Conservation (phyloP, 2,113 vertebrate genomes). For the human (Homo sapiens) region GRCh38 chr1:243497001-243497500, state of each 20-base stretch:
- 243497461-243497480: neutral
- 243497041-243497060: neutral
- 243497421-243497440: accelerated
- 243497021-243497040: neutral
- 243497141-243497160: accelerated
- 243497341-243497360: neutral
- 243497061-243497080: accelerated
- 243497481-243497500: accelerated
- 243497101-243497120: accelerated
- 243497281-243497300: neutral
- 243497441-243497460: neutral
- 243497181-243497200: neutral
- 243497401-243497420: too few species aligned
- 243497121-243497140: neutral
- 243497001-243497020: neutral
- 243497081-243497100: accelerated
- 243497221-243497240: neutral
- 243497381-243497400: too few species aligned
- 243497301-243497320: accelerated
- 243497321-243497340: neutral
- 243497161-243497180: accelerated
- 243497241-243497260: accelerated
- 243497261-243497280: accelerated
- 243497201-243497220: neutral
- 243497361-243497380: accelerated